Percentiles rank a stretch among this genome's conserved stretches.
Conservation (phyloP, 2,888 invertebrate species). For the Temnothorax ravouxi region DNA sequence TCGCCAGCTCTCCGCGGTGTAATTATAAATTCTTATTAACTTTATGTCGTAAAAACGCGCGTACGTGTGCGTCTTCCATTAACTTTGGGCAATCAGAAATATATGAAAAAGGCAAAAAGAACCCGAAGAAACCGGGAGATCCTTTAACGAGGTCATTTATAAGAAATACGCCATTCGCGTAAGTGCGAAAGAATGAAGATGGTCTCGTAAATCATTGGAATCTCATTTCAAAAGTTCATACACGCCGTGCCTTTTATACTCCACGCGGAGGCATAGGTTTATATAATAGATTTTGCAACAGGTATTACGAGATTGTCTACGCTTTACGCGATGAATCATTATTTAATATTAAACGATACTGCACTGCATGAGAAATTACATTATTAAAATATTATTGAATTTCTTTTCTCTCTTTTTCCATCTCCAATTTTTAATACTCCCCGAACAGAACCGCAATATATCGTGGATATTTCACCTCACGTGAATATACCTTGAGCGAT, state of each 20-base stretch:
- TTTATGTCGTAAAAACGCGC: slow-evolving; percentile 34
- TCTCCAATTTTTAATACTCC: neutral
- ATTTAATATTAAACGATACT: neutral
- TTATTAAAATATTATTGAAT: neutral
- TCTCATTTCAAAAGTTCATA: slow-evolving; percentile 27
- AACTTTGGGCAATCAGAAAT: slow-evolving; percentile 45
- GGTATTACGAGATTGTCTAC: neutral
- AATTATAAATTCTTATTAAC: slow-evolving; percentile 57
- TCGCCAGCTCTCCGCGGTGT: slow-evolving; percentile 2
- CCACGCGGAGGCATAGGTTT: neutral
- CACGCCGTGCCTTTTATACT: neutral
- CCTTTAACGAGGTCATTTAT: slow-evolving; percentile 50
- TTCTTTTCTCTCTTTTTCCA: neutral
- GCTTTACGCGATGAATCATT: neutral
- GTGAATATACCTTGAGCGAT: neutral
- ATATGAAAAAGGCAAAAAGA: slow-evolving; percentile 10
- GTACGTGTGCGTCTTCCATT: slow-evolving; percentile 43
- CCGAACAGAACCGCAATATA: neutral
- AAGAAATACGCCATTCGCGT: slow-evolving; percentile 39
- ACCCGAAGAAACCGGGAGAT: neutral
- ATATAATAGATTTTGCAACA: slow-evolving; percentile 23
- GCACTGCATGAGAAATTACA: neutral
- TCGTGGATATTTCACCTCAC: neutral
- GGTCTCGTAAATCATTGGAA: slow-evolving; percentile 36
- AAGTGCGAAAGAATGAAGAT: slow-evolving; percentile 43